phyloP scores from a whole-genome alignment of 1,140 invertebrate genomes.

The Pantala flavescens region DNA sequence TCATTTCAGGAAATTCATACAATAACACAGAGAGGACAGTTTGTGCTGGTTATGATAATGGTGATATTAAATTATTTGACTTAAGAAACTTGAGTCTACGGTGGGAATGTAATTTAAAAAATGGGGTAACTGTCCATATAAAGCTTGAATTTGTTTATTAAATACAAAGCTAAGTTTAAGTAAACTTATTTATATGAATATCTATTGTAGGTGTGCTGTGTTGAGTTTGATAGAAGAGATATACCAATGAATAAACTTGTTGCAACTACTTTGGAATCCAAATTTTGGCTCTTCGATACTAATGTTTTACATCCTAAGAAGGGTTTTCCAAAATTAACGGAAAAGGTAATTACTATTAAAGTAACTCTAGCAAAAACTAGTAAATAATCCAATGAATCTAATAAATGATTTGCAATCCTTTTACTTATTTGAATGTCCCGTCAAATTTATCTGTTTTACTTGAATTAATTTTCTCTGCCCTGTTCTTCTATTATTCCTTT shows the following conservation, averaged over 20 bases:
- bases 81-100: slow-evolving; percentile 68
- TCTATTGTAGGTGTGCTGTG: slow-evolving; percentile 56
- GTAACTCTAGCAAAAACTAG: no score
- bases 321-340: slow-evolving; percentile 68
- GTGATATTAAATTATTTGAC: slow-evolving; percentile 92
- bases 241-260: slow-evolving; percentile 93
- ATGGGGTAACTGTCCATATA: slow-evolving; percentile 56
- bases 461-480: no score
- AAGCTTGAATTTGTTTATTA: slow-evolving; percentile 17
- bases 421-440: background rate
- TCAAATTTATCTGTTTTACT: no score
- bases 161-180: slow-evolving; percentile 19
- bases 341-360: slow-evolving; percentile 46
- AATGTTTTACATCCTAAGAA: slow-evolving; percentile 77
- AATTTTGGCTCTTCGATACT: slow-evolving; percentile 81
- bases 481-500: no score
- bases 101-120: slow-evolving; percentile 89
- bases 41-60: slow-evolving; percentile 90
- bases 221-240: slow-evolving; percentile 90
- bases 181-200: slow-evolving; percentile 12
- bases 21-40: slow-evolving; percentile 75
- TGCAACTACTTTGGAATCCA: slow-evolving; percentile 85
- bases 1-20: slow-evolving; percentile 71
- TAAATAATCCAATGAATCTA: slow-evolving; percentile 2
- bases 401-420: slow-evolving; percentile 5